phyloP scores from a whole-genome alignment of 2,113 vertebrate species.

The Crocuta crocuta region DNA sequence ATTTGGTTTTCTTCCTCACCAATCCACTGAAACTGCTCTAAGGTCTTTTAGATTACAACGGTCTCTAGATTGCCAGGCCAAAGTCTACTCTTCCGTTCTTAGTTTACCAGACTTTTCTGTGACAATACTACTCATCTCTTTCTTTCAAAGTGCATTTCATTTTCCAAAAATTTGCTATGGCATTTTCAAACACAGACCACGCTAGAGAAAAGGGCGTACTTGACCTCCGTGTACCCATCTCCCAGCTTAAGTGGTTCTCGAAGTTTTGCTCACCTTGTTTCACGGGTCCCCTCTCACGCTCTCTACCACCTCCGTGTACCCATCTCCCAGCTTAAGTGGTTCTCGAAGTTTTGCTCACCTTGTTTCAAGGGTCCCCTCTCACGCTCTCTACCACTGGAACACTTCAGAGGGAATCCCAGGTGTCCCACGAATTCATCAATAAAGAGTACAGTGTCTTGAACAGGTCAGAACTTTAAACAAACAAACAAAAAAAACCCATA shows the following conservation, averaged over 20 bases:
- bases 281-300: neutral
- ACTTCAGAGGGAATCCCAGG: neutral
- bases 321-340: too few species aligned
- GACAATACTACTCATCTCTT: neutral
- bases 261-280: neutral
- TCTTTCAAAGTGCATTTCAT: neutral
- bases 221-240: neutral
- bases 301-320: neutral
- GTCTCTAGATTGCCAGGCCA: neutral
- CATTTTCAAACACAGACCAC: conserved; percentile 2
- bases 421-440: neutral
- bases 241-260: neutral
- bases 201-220: neutral
- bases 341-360: too few species aligned
- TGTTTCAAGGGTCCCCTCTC: too few species aligned
- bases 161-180: neutral
- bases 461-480: neutral
- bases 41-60: neutral
- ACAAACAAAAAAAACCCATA: neutral
- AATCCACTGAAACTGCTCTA: conserved; percentile 9
- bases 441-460: neutral
- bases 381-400: neutral
- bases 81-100: neutral
- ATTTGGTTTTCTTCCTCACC: neutral
- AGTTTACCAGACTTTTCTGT: conserved; percentile 1